Conservation (phyloP, 2,888 invertebrate species). For the Tenthredo mesomela region DNA sequence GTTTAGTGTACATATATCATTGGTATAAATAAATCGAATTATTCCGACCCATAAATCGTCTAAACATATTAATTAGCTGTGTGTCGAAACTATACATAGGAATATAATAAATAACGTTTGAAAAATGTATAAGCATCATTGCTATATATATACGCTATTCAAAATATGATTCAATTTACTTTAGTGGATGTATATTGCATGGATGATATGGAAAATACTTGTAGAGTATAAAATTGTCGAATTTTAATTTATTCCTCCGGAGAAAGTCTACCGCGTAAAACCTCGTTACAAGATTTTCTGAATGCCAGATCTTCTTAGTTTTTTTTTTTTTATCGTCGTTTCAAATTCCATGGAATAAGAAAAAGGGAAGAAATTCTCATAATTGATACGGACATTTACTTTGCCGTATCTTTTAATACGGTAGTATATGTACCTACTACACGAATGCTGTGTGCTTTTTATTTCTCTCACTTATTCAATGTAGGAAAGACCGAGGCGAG, state of each 20-base stretch:
- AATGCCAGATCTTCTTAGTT: slow-evolving; percentile 68
- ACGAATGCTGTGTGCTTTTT: not conserved
- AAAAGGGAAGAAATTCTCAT: slow-evolving; percentile 54
- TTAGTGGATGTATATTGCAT: no score
- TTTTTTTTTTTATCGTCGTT: slow-evolving; percentile 51
- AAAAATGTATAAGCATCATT: not conserved
- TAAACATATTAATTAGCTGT: not conserved
- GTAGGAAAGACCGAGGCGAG: not conserved
- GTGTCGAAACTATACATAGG: not conserved
- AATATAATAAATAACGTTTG: not conserved
- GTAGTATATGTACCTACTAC: not conserved
- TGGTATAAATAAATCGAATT: no score
- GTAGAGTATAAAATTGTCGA: not conserved
- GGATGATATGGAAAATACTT: not conserved
- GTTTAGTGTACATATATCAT: no score
- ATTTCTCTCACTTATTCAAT: not conserved
- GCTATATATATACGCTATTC: not conserved
- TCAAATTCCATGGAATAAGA: slow-evolving; percentile 49
- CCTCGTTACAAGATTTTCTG: slow-evolving; percentile 71
- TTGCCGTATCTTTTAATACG: not conserved
- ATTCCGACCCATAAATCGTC: no score
- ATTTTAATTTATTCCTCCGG: not conserved
- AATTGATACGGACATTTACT: slow-evolving; percentile 64
- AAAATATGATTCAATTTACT: not conserved
- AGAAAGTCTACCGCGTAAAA: slow-evolving; percentile 22